Base-by-base conservation (phyloP, 2,797 vertebrate species). In the Petrocephalus schoutedeni region DNA sequence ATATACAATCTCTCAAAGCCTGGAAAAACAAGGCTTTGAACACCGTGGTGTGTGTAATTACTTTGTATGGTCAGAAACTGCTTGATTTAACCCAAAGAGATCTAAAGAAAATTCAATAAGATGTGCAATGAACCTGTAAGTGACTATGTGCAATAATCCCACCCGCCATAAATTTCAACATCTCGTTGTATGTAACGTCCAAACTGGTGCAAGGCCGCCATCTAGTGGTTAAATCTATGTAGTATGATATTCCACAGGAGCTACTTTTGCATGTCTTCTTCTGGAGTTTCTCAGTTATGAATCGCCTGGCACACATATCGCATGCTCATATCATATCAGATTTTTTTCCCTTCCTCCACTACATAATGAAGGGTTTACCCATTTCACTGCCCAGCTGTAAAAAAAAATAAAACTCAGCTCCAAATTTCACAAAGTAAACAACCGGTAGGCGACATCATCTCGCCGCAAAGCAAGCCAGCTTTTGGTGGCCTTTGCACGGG, bases 131-230 rank as follows among this genome's bases (percentile, higher is more conserved):
- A 77, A 77, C 36, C 71, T 77, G 71, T 77, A 41, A 28, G 16
- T 41, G 67, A 71, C 67, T 71, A 16, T 32, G 53, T 54, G 36
- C 59, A 61, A 77, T 77, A 77, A 49, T 80, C 10, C 41, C 74
- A 80, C 9, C 41, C 8, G 1, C 74, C 74, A 80, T 80, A 21
- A 80, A 80, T 19, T 80, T 80, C 8, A n/a, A 45, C 1, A 19
- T 80, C 74, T 49, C n/a, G 2, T 80, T n/a, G 8, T 32, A 49
- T 14, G 21, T 3, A 2, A 9, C 6, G 45, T 67, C 59, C 41
- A 80, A 74, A 16, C 32, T 88, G 84, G 57, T 61, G 41, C 57
- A 87, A 64, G 84, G 87, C 85, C 92, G 90, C 91, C 92, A 93
- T 51, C 92, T 93, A 21, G 90, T 90, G 91, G 77, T 85, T 7